Percentiles rank a stretch among this genome's conserved stretches.
phyloP scores from a whole-genome alignment of 2,113 vertebrate species.

The Atlantisia rogersi region DNA sequence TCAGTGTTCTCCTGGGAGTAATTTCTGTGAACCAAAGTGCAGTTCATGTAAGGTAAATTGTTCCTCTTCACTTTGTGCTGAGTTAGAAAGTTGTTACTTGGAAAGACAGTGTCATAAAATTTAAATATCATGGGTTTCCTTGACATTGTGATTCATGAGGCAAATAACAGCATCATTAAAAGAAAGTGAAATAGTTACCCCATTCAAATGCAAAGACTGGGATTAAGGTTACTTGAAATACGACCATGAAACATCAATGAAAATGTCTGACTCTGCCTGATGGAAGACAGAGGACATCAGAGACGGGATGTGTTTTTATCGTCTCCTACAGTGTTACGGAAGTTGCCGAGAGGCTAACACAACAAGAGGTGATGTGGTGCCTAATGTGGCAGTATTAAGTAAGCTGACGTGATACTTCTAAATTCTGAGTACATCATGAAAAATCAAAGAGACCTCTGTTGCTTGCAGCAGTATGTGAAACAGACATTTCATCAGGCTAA shows the following conservation, averaged over 20 bases:
- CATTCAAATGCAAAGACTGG: neutral
- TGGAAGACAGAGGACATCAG: neutral
- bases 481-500: slow-evolving; percentile 46
- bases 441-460: neutral
- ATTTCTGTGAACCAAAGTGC: slow-evolving; percentile 31
- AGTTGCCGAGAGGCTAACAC: neutral
- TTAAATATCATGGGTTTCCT: slow-evolving; percentile 50
- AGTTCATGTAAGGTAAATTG: slow-evolving; percentile 40
- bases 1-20: slow-evolving; percentile 19
- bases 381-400: slow-evolving; percentile 17
- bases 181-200: slow-evolving; percentile 15
- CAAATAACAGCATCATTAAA: slow-evolving; percentile 48
- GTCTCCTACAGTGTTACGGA: neutral
- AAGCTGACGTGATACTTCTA: slow-evolving; percentile 36
- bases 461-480: slow-evolving; percentile 13
- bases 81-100: slow-evolving; percentile 48
- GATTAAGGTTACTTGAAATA: slow-evolving; percentile 26
- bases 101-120: slow-evolving; percentile 35
- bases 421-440: slow-evolving; percentile 32
- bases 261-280: neutral
- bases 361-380: neutral
- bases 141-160: slow-evolving; percentile 42
- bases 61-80: slow-evolving; percentile 20
- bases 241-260: neutral
- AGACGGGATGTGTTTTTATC: neutral